Percentiles rank a stretch among this genome's conserved stretches.
These are phyloP conservation scores for Patella pellucida DNA, from an alignment of 2,888 invertebrate genomes.

Conservation along the genomic window DNA sequence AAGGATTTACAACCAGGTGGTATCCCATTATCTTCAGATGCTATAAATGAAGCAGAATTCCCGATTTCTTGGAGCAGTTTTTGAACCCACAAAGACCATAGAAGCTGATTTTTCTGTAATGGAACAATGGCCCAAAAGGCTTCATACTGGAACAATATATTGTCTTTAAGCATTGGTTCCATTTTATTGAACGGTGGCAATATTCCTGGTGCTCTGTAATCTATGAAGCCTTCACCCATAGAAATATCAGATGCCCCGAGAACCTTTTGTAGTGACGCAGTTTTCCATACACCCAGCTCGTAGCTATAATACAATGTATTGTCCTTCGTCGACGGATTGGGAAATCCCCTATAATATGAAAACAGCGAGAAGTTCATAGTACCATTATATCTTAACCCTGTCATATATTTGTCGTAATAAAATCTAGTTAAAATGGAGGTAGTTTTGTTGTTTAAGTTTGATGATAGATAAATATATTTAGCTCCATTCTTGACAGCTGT, in stretches of 20 bases:
- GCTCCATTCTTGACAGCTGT: not conserved
- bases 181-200: not conserved
- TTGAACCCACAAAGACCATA: slow-evolving; percentile 13
- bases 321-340: not conserved
- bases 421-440: not conserved
- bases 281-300: not conserved
- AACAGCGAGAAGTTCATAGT: not conserved
- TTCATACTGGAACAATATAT: slow-evolving; percentile 6
- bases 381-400: not conserved
- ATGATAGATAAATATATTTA: not conserved
- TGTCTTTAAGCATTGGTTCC: not conserved
- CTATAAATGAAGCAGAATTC: not conserved
- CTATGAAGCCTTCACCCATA: not conserved
- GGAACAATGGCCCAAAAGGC: not conserved
- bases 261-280: not conserved
- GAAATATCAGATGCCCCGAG: not conserved
- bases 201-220: not conserved
- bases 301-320: not conserved
- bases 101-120: not conserved
- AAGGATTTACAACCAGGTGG: not conserved
- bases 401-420: not conserved
- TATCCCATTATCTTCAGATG: not conserved
- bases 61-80: slow-evolving; percentile 6
- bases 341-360: not conserved
- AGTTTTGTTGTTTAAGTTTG: not conserved